phyloP scores from a whole-genome alignment of 1,140 invertebrate species.

The Schlechtendalia chinensis region DNA sequence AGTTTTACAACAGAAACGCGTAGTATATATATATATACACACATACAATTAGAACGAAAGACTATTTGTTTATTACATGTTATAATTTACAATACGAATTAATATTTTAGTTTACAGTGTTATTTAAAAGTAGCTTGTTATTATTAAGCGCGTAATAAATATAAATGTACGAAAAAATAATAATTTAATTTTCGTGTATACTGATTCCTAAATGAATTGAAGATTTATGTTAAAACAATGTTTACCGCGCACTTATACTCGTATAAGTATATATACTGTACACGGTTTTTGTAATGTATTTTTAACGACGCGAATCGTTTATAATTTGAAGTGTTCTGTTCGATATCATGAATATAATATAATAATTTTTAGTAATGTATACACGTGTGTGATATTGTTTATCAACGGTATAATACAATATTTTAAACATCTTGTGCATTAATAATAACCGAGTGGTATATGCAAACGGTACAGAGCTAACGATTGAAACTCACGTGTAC shows the following conservation, averaged over 20 bases:
- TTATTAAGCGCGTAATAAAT: background rate
- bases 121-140: background rate
- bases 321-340: background rate
- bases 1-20: too few species aligned
- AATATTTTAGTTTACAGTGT: background rate
- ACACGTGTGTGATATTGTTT: too few species aligned
- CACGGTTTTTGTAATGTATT: background rate
- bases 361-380: too few species aligned
- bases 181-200: background rate
- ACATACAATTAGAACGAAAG: background rate
- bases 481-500: too few species aligned
- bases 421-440: too few species aligned
- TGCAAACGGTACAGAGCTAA: too few species aligned
- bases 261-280: background rate
- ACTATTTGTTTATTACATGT: background rate
- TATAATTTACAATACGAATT: background rate
- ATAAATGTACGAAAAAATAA: background rate
- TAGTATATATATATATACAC: background rate
- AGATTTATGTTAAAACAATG: background rate
- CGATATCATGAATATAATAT: too few species aligned
- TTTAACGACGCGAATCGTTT: background rate
- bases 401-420: too few species aligned
- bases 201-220: background rate
- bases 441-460: too few species aligned
- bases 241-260: background rate